A percentile compares a stretch with the other conserved stretches of the same genome.
phyloP scores from a whole-genome alignment of 2,888 invertebrate species.

The Tribolium freemani region DNA sequence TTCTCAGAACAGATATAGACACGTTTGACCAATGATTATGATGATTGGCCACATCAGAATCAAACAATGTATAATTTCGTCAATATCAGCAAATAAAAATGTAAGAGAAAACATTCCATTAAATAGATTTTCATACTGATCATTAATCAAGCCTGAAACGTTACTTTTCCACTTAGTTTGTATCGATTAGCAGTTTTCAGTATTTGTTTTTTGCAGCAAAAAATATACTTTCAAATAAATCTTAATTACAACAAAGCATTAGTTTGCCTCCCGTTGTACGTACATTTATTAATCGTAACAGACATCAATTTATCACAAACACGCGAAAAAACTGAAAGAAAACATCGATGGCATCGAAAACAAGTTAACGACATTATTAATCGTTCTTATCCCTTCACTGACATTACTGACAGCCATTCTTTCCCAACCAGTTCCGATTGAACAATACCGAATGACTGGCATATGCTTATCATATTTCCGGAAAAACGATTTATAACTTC shows the following conservation, averaged over 20 bases:
- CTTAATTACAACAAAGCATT: constrained; percentile 42
- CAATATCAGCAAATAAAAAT: neutral
- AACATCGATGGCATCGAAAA: constrained; percentile 37
- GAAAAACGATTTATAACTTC: constrained; percentile 27
- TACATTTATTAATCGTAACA: constrained; percentile 38
- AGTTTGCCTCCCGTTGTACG: constrained; percentile 13
- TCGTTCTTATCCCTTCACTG: constrained; percentile 28
- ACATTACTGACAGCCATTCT: constrained; percentile 45
- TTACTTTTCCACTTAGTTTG: constrained; percentile 17
- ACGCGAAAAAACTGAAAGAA: constrained; percentile 26
- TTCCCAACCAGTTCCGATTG: constrained; percentile 21
- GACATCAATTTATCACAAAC: constrained; percentile 39
- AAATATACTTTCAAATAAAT: constrained; percentile 39
- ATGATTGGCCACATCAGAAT: too few relatives aligned
- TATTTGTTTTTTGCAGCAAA: constrained; percentile 8
- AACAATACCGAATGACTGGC: constrained; percentile 47
- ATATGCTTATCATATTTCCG: constrained; percentile 47
- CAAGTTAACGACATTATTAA: constrained; percentile 43
- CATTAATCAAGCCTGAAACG: constrained; percentile 26
- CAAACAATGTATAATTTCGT: neutral
- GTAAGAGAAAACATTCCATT: neutral
- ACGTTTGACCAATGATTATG: too few relatives aligned
- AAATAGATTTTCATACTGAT: neutral
- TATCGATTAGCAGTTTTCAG: constrained; percentile 26
- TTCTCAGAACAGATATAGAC: neutral